Base-by-base conservation (phyloP, 2,888 invertebrate species). In the Cephus spinipes region DNA sequence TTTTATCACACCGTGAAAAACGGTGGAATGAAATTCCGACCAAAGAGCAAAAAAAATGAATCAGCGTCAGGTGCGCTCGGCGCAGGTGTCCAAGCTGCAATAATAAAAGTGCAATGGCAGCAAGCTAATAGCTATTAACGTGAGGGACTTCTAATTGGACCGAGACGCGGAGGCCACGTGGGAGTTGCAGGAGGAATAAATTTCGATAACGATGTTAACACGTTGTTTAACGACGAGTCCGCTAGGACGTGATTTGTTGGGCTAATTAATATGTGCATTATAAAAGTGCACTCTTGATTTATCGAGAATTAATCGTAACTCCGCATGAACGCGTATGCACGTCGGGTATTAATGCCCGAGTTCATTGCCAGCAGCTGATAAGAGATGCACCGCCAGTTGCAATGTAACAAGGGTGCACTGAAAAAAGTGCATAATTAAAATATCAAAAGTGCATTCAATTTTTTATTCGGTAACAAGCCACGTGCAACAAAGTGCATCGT, bases 201-300 rank as follows among this genome's bases (percentile, higher is more conserved):
- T 71, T 32, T 71, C 71, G 71, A 71, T 71, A 71, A 71, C 30
- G 71, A 71, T 31, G 71, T 71, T 71, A 71, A 71, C 71, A 32
- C 71, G 71, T 31, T 71, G 71, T 71, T 33, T 31, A 71, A 71
- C 31, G 71, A 71, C 23, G 71, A 71, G 71, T 31, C 71, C 31
- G 9, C 30, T 15, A 11, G 12, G 31, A 71, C 32, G 71, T n/a
- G 71, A 71, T n/a, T 31, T 33, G 71, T 23, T 55, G 55, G 55
- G 9, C 55, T 55, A 55, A 55, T 71, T 71, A 71, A 71, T 71
- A 71, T 31, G 71, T n/a, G 71, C 71, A 71, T 71, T 12, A 31
- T 12, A n/a, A 71, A 71, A 71, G 11, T 71, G 71, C 33, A 33
- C 23, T 55, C 9, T 55, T 55, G 55, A 55, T 55, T 55, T 55